phyloP scores from a whole-genome alignment of 2,113 vertebrate species.

The Myiopsitta monachus region DNA sequence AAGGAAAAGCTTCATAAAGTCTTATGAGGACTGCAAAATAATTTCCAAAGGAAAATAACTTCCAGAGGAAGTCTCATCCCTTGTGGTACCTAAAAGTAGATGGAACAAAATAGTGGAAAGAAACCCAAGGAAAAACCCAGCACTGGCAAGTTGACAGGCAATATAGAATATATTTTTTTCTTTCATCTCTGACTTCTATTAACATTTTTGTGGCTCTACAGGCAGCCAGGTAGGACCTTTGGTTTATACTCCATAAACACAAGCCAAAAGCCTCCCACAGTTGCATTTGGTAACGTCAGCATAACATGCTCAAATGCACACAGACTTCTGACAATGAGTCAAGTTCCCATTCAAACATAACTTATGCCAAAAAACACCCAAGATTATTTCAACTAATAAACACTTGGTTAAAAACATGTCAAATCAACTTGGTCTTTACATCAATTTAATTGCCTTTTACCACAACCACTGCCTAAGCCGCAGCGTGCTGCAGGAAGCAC shows the following conservation, averaged over 20 bases:
- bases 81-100: background rate
- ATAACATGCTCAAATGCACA: constrained; percentile 25
- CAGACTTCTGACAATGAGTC: constrained; percentile 50
- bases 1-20: background rate
- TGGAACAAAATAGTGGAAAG: background rate
- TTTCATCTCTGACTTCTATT: constrained; percentile 24
- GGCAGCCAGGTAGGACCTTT: constrained; percentile 37
- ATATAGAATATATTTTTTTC: background rate
- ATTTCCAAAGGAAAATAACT: constrained; percentile 7
- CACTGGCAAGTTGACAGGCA: background rate
- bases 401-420: constrained; percentile 51
- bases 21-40: background rate
- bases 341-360: constrained; percentile 50
- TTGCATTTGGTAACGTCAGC: constrained; percentile 32
- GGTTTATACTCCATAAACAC: background rate
- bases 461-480: background rate
- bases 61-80: background rate
- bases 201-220: constrained; percentile 39
- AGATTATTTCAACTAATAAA: constrained; percentile 66
- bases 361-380: constrained; percentile 31
- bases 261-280: constrained; percentile 50
- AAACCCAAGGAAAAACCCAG: background rate
- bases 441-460: constrained; percentile 43
- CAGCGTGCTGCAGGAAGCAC: background rate
- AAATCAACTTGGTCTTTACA: constrained; percentile 35